A percentile compares a stretch with the other conserved stretches of the same genome.
phyloP scores from a whole-genome alignment of 2,797 vertebrate species.

The Peromyscus attwateri region DNA sequence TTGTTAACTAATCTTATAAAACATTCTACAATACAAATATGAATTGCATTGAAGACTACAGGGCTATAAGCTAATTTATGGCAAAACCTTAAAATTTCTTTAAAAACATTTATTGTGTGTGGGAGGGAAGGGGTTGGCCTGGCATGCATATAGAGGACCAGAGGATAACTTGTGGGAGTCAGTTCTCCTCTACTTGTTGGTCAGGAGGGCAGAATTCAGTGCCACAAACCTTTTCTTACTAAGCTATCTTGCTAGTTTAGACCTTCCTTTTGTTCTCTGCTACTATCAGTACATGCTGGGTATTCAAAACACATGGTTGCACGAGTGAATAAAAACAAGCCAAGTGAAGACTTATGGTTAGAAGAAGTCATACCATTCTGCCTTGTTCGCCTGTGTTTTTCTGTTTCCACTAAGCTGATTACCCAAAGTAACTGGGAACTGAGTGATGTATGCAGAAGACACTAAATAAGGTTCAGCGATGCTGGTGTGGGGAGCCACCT shows the following conservation, averaged over 20 bases:
- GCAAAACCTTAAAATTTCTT: not conserved
- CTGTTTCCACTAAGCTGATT: not conserved
- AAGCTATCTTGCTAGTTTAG: not conserved
- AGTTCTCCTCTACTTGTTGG: not conserved
- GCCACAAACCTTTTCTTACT: not conserved
- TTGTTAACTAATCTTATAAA: conserved; percentile 28
- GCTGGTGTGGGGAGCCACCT: not conserved
- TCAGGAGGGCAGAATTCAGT: not conserved
- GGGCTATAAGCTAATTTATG: conserved; percentile 20
- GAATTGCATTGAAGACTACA: not conserved
- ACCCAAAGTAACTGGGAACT: not conserved
- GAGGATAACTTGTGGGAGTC: not conserved
- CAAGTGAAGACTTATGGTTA: not conserved
- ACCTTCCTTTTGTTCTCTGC: not conserved
- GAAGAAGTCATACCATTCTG: conserved; percentile 24
- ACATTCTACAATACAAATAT: conserved; percentile 51
- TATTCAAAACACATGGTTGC: not conserved
- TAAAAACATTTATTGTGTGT: not conserved
- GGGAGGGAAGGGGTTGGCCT: not conserved
- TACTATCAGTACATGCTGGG: not conserved
- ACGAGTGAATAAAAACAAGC: not conserved
- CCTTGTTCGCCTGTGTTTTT: not conserved
- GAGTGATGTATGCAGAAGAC: not conserved
- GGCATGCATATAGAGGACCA: not conserved
- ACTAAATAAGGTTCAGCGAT: not conserved